These are phyloP conservation scores for Hyperopisus bebe DNA, from an alignment of 2,113 vertebrate species.

Conservation along the genomic window DNA sequence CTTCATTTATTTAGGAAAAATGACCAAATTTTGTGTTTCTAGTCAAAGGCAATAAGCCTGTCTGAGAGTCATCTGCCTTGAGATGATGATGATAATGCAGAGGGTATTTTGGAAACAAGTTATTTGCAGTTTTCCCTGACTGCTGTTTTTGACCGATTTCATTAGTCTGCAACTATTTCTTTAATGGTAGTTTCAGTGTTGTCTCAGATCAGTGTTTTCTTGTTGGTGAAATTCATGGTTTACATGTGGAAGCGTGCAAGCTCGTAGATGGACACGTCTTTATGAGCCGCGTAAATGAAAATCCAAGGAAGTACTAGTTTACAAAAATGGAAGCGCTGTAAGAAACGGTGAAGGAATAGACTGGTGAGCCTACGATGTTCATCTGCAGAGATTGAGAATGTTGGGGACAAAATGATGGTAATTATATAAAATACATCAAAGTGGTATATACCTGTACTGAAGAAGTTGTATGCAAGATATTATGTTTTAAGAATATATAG, in stretches of 20 bases:
- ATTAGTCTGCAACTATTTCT: no score
- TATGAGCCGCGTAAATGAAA: background rate
- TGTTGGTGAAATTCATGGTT: background rate
- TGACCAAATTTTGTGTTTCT: background rate
- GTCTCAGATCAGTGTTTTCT: background rate
- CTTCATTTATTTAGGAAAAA: background rate
- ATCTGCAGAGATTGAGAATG: background rate
- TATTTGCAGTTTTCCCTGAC: no score
- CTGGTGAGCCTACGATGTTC: background rate
- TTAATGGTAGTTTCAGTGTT: no score
- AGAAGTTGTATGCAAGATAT: background rate
- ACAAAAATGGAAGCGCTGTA: background rate
- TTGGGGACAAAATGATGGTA: background rate
- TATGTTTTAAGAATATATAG: background rate
- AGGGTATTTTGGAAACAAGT: background rate
- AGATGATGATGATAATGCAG: background rate
- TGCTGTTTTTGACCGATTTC: no score
- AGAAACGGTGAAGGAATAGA: background rate
- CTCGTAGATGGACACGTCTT: background rate
- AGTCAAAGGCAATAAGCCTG: background rate
- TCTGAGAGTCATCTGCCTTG: background rate
- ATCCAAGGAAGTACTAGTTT: background rate
- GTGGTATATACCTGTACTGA: background rate
- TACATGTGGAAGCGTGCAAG: background rate
- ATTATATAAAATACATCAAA: background rate